phyloP scores from a whole-genome alignment of 2,113 vertebrate genomes.

The Carettochelys insculpta region DNA sequence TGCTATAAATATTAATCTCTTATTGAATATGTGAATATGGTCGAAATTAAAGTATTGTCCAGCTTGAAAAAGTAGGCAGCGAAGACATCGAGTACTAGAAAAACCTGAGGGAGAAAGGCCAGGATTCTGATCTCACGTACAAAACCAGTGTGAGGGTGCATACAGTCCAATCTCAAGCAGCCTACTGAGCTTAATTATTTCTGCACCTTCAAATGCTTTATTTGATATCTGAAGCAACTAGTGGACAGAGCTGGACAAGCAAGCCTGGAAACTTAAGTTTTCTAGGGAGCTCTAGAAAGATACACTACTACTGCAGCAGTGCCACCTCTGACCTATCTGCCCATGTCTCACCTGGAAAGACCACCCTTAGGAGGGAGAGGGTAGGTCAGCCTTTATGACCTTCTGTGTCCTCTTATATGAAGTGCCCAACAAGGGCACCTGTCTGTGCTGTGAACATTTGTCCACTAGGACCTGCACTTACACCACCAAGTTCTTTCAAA shows the following conservation, averaged over 20 bases:
- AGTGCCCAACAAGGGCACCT: not conserved
- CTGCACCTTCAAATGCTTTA: not conserved
- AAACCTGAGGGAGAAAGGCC: not conserved
- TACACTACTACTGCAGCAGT: not conserved
- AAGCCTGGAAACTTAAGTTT: not conserved
- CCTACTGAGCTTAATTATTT: not conserved
- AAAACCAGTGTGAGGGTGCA: not conserved
- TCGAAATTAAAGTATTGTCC: not conserved
- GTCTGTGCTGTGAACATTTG: not conserved
- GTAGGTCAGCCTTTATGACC: not conserved
- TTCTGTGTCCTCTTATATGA: not conserved
- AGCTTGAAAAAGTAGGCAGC: not conserved
- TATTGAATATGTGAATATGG: not conserved
- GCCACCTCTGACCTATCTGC: not conserved
- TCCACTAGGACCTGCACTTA: not conserved
- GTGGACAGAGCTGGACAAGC: not conserved
- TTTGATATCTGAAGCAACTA: not conserved
- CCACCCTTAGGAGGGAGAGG: not conserved
- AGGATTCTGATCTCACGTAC: not conserved
- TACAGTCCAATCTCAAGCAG: not conserved
- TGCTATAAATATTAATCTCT: not conserved
- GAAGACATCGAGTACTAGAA: not conserved
- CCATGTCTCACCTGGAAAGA: not conserved
- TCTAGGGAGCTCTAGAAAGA: not conserved
- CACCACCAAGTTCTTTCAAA: not conserved